Percentiles rank a stretch among this genome's conserved stretches.
Evolutionary conservation across 2,113 vertebrate genomes (phyloP).

Genomic region (Paramisgurnus dabryanus): DNA sequence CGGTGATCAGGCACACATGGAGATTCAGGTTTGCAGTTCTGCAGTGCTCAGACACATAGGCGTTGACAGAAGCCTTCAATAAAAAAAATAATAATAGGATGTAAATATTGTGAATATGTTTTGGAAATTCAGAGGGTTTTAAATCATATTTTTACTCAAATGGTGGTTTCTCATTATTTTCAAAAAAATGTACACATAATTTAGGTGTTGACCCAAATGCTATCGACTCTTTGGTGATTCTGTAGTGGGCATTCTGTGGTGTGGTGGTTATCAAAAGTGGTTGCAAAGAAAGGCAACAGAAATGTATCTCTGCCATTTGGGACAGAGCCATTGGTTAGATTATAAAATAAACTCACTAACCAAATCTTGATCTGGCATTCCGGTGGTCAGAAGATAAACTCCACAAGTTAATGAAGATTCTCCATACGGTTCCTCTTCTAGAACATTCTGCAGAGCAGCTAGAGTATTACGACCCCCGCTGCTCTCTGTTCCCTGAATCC

Average conservation of each 20-base stretch:
- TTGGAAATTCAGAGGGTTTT: no score
- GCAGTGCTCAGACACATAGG: conserved; percentile 73
- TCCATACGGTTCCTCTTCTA: conserved; percentile 73
- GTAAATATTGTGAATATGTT: no score
- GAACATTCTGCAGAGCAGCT: conserved; percentile 69
- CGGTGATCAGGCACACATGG: conserved; percentile 77
- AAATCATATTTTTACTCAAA: no score
- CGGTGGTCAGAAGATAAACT: conserved; percentile 81
- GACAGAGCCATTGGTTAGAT: background rate
- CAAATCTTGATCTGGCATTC: conserved; percentile 79
- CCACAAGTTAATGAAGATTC: conserved; percentile 69
- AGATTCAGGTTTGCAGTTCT: conserved; percentile 69
- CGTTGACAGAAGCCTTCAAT: conserved; percentile 54
- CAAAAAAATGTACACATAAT: no score
- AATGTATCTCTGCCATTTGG: background rate
- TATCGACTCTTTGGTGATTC: no score
- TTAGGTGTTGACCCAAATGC: no score
- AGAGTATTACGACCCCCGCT: conserved; percentile 78
- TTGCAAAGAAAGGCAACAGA: no score
- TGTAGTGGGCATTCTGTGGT: no score
- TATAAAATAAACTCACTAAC: conserved; percentile 57
- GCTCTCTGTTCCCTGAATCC: conserved; percentile 73
- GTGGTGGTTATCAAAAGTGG: no score
- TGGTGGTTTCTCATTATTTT: no score
- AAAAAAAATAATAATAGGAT: background rate